phyloP scores from a whole-genome alignment of 2,797 vertebrate genomes.

The Kryptolebias ocellatus region DNA sequence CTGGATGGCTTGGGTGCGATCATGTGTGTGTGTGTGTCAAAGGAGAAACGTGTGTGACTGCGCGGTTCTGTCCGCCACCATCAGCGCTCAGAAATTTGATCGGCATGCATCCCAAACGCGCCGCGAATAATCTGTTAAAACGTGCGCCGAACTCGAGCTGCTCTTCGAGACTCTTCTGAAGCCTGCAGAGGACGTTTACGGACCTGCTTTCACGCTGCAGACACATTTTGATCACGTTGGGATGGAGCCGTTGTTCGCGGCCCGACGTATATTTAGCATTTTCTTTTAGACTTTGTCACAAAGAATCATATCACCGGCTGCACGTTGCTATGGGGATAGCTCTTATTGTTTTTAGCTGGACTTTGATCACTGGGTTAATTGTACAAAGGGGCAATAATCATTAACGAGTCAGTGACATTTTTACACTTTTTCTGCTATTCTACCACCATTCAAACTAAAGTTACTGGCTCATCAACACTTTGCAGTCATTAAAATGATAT shows the following conservation, averaged over 20 bases:
- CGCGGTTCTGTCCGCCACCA: slow-evolving; percentile 8
- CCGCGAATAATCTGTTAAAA: slow-evolving; percentile 28
- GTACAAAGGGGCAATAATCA: slow-evolving; percentile 58
- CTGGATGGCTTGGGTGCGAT: neutral
- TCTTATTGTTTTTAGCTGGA: slow-evolving; percentile 54
- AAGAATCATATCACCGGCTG: slow-evolving; percentile 19
- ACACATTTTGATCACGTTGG: neutral
- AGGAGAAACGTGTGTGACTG: slow-evolving; percentile 5
- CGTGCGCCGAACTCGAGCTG: slow-evolving; percentile 16
- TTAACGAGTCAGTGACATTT: slow-evolving; percentile 49
- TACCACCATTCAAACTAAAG: neutral
- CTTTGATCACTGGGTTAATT: slow-evolving; percentile 61
- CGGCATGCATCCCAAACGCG: slow-evolving; percentile 27
- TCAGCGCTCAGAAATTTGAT: slow-evolving; percentile 11
- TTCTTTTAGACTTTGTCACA: slow-evolving; percentile 39
- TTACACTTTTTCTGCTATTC: slow-evolving; percentile 17
- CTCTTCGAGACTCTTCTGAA: slow-evolving; percentile 22
- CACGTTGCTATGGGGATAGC: slow-evolving; percentile 32
- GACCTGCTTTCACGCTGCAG: neutral
- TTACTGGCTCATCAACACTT: neutral
- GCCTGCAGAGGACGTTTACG: neutral
- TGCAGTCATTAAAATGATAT: neutral
- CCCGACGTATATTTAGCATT: slow-evolving; percentile 27
- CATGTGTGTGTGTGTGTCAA: neutral
- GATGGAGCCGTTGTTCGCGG: neutral